Evolutionary conservation across 1,140 invertebrate genomes (phyloP).

Genomic region (Drosophila sp.): DNA sequence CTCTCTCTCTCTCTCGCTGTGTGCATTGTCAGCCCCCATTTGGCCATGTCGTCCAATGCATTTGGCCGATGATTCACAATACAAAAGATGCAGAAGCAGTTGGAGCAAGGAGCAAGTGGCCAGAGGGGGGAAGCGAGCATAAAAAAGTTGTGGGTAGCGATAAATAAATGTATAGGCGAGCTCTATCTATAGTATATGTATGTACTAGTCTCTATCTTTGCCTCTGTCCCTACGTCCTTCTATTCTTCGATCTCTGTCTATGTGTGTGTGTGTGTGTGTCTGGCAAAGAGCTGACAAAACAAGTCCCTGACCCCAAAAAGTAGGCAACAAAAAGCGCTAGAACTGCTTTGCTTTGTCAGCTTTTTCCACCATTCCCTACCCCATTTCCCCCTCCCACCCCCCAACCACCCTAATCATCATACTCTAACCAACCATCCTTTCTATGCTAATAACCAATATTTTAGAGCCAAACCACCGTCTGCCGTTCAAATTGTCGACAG

Average conservation of each 20-base stretch:
- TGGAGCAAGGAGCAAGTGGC: constrained; percentile 7
- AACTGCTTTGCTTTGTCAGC: constrained; percentile 65
- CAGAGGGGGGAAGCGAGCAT: constrained; percentile 10
- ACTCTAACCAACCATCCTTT: constrained; percentile 18
- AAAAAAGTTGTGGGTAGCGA: constrained; percentile 58
- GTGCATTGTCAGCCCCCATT: constrained; percentile 59
- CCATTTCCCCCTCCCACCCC: background rate
- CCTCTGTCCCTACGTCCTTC: background rate
- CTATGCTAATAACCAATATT: constrained; percentile 78
- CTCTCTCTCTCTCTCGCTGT: constrained; percentile 8
- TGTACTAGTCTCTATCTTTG: background rate
- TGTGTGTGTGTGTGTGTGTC: constrained; percentile 25
- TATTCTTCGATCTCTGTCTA: background rate
- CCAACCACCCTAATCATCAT: background rate
- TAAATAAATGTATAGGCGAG: constrained; percentile 70
- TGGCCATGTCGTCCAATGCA: constrained; percentile 59
- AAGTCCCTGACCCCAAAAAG: constrained; percentile 78
- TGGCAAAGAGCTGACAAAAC: constrained; percentile 71
- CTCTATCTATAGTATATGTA: constrained; percentile 39
- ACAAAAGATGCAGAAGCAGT: constrained; percentile 64
- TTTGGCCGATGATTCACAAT: constrained; percentile 73
- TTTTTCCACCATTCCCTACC: constrained; percentile 25
- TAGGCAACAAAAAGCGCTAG: constrained; percentile 71
- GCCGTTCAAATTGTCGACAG: constrained; percentile 59
- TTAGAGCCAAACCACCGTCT: constrained; percentile 66